Evolutionary conservation across 2,113 vertebrate genomes (phyloP).

Genomic region (Paralichthys olivaceus): DNA sequence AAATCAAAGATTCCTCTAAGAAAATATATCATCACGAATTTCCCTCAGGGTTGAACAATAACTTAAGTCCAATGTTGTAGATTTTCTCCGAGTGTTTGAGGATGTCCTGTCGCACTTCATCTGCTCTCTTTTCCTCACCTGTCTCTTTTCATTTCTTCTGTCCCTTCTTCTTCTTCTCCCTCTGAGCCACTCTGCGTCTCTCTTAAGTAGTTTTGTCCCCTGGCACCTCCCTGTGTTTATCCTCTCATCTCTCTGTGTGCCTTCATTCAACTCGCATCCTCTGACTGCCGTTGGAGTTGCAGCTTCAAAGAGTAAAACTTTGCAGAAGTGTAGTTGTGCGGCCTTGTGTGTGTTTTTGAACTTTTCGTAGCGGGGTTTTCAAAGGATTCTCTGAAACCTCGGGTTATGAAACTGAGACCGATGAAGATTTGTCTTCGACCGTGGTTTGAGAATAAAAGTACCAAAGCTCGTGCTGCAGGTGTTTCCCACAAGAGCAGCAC

Average conservation of each 20-base stretch:
- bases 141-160: conserved; percentile 51
- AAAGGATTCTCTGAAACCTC: background rate
- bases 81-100: conserved; percentile 27
- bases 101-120: conserved; percentile 30
- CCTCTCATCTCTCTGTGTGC: conserved; percentile 2
- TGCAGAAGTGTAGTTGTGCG: conserved; percentile 2
- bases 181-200: conserved; percentile 18
- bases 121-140: conserved; percentile 34
- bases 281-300: conserved; percentile 13
- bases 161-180: conserved; percentile 16
- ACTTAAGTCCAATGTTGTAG: background rate
- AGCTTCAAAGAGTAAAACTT: conserved; percentile 37
- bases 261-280: conserved; percentile 15
- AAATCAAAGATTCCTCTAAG: background rate
- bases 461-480: background rate
- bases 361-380: background rate
- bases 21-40: background rate
- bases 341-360: background rate
- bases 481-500: background rate
- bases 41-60: background rate
- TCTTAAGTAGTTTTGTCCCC: conserved; percentile 27
- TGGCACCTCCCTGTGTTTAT: conserved; percentile 39
- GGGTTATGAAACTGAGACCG: background rate
- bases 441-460: background rate
- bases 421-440: background rate